Evolutionary conservation across 1,140 invertebrate species (phyloP), one percentile per base, ranked within the genome.

Genomic region (Tetragnatha versicolor): DNA sequence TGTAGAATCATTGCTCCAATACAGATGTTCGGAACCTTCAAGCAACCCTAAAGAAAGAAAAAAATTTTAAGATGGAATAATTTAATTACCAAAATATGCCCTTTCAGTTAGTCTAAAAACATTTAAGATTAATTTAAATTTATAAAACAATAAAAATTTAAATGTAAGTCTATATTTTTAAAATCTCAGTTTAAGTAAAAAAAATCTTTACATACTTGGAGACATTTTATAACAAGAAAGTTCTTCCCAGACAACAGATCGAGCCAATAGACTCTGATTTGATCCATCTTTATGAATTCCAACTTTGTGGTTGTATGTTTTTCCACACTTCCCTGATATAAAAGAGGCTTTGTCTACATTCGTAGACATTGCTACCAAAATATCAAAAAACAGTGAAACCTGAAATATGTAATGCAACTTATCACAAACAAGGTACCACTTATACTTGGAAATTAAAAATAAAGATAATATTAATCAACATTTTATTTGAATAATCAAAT

Each of bases 331-430:
- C 68, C 86, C 85, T 65, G 82, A 81, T 22, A 86, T 80, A 84
- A 87, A 88, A 39, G 86, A 83, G n/a, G 83, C 81, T 79, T 85
- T 83, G 27, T 81, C 83, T 4, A 87, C 83, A 10, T 82, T 84
- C 72, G 81, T 82, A 68, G 84, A 84, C 85, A 88, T 86, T 7
- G 88, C 85, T 51, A 87, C 68, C 65, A 89, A 82, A 2, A 89
- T 83, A 83, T 89, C 88, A 82, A 88, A 89, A 82, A 86, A 88
- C 31, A 89, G 81, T 0, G 88, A 88, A 12, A 88, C 80, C 87
- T 88, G 79, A 49, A 84, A 82, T 75, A 29, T 53, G 33, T n/a
- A n/a, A 61, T 14, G 17, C 35, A n/a, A n/a, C n/a, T 20, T 53
- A 25, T 53, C 7, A 53, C 27, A 27, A 2, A 5, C 17, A 42